Percentiles rank a stretch among this genome's conserved stretches.
phyloP scores from a whole-genome alignment of 2,113 vertebrate genomes.

The Etheostoma spectabile region DNA sequence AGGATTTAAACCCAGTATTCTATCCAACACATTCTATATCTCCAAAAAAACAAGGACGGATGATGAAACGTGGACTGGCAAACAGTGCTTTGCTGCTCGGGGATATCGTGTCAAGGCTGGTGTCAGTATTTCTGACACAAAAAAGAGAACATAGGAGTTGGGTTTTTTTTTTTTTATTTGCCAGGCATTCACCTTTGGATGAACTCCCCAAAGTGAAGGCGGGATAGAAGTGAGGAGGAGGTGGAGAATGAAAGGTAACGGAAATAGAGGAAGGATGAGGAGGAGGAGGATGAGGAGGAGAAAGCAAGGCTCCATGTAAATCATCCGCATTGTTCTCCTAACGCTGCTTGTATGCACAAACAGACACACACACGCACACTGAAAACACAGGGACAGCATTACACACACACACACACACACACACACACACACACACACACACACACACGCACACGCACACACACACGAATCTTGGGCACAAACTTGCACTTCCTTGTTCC shows the following conservation, averaged over 20 bases:
- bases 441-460: background rate
- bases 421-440: constrained; percentile 29
- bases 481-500: constrained; percentile 59
- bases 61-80: constrained; percentile 74
- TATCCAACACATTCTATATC: constrained; percentile 59
- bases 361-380: constrained; percentile 21
- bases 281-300: constrained; percentile 53
- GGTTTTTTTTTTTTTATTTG: constrained; percentile 59
- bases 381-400: too few species aligned
- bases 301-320: constrained; percentile 64
- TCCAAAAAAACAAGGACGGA: constrained; percentile 44
- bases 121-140: constrained; percentile 75
- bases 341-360: constrained; percentile 47
- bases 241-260: constrained; percentile 52
- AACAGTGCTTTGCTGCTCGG: constrained; percentile 61
- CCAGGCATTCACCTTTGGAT: constrained; percentile 77
- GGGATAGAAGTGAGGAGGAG: constrained; percentile 48
- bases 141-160: constrained; percentile 72
- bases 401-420: constrained; percentile 11
- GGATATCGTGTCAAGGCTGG: constrained; percentile 68
- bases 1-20: constrained; percentile 54
- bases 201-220: constrained; percentile 74
- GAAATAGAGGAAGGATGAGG: constrained; percentile 68
- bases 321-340: constrained; percentile 72
- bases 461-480: constrained; percentile 15